Evolutionary conservation across 2,888 invertebrate genomes (phyloP).

Genomic region (Synanthedon andrenaeformis): DNA sequence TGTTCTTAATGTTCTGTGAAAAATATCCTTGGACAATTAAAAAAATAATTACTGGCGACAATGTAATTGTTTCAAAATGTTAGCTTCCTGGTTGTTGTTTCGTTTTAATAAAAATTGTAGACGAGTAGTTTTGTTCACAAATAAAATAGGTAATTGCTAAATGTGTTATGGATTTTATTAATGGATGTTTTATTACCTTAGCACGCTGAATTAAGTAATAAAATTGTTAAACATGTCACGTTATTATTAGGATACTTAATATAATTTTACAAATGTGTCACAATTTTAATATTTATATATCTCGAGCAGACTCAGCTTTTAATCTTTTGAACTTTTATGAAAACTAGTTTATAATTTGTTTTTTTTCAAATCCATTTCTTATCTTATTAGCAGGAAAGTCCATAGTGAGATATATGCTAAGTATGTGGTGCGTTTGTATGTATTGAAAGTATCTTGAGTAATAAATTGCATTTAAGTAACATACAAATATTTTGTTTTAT

Average conservation of each 20-base stretch:
- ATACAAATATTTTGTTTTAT: background rate
- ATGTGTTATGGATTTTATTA: background rate
- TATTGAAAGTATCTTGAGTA: constrained; percentile 54
- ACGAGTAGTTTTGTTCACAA: background rate
- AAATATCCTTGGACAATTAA: too few relatives aligned
- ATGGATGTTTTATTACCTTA: background rate
- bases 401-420: constrained; percentile 40
- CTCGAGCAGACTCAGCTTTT: too few relatives aligned
- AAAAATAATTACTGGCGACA: background rate
- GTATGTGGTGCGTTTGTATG: constrained; percentile 67
- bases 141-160: background rate
- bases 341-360: background rate
- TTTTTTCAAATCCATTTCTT: background rate
- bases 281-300: too few relatives aligned
- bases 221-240: too few relatives aligned
- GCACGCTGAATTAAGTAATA: background rate
- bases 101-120: background rate
- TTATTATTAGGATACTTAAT: too few relatives aligned
- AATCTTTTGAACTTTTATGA: too few relatives aligned
- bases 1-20: too few relatives aligned
- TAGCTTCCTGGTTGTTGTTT: background rate
- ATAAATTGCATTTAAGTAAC: constrained; percentile 52
- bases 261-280: too few relatives aligned
- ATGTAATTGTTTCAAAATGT: background rate
- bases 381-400: background rate